Conservation (phyloP, 1,140 invertebrate genomes). For the Pentalonia nigronervosa region DNA sequence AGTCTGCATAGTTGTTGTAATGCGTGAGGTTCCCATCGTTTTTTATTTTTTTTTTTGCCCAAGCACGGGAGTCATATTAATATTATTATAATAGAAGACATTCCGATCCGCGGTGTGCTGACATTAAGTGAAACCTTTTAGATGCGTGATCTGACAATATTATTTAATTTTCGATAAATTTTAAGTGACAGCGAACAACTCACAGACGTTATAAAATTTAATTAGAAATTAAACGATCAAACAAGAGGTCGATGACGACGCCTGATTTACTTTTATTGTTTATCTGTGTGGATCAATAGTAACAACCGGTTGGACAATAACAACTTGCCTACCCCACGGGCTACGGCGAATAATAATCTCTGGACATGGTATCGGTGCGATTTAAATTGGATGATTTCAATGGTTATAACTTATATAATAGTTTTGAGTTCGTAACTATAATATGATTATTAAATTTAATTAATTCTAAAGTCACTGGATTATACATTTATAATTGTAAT, state of each 20-base stretch:
- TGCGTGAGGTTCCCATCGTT: background rate
- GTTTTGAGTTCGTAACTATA: background rate
- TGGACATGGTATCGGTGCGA: background rate
- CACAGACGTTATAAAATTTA: background rate
- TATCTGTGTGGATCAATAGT: background rate
- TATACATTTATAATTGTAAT: background rate
- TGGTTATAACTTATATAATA: background rate
- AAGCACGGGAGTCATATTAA: background rate
- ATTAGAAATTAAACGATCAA: background rate
- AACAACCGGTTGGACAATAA: background rate
- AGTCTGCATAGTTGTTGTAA: background rate
- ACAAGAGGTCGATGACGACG: background rate
- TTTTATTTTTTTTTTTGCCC: background rate
- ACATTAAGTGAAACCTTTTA: background rate
- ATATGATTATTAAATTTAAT: slow-evolving; percentile 12
- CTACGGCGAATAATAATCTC: background rate
- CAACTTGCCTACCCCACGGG: no score
- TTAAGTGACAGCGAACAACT: background rate
- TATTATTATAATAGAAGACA: background rate
- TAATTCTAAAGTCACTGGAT: background rate
- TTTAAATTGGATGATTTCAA: background rate
- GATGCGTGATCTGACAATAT: background rate
- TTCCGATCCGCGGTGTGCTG: background rate
- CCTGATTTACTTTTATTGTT: background rate
- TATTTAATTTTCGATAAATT: background rate